Evolutionary conservation across 2,113 vertebrate species (phyloP).

Genomic region (Dipodomys ordii): DNA sequence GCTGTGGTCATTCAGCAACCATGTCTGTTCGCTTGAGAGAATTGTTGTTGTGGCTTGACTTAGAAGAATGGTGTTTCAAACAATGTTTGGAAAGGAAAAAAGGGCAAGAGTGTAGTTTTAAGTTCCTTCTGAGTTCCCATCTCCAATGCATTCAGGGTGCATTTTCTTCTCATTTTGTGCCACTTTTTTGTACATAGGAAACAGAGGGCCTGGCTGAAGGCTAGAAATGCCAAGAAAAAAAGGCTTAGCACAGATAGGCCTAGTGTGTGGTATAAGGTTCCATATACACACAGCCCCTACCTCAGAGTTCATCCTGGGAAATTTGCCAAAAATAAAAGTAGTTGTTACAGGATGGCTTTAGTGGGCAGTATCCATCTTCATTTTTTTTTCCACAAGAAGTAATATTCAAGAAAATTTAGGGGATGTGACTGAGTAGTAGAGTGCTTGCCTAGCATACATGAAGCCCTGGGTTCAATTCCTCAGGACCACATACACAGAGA

Average conservation of each 20-base stretch:
- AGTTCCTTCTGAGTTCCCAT: neutral
- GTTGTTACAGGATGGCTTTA: neutral
- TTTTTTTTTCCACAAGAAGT: neutral
- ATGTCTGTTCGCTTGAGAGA: neutral
- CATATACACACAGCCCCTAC: accelerated
- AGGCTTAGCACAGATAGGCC: neutral
- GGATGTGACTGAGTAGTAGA: no score
- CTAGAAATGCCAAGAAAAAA: neutral
- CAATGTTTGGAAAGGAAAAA: neutral
- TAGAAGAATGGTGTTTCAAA: neutral
- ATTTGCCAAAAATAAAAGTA: neutral
- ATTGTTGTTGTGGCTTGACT: neutral
- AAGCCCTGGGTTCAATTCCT: no score
- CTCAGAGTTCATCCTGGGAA: neutral
- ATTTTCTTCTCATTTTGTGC: neutral
- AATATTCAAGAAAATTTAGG: neutral
- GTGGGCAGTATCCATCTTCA: no score
- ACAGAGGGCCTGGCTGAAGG: neutral
- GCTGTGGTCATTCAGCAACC: neutral
- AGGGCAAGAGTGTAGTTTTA: neutral
- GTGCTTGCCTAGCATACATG: no score
- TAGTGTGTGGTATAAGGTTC: neutral
- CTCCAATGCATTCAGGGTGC: neutral
- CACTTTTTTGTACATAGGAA: neutral
- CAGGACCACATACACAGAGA: no score